phyloP scores from a whole-genome alignment of 2,113 vertebrate species.

The Pachypanchax playfairii region DNA sequence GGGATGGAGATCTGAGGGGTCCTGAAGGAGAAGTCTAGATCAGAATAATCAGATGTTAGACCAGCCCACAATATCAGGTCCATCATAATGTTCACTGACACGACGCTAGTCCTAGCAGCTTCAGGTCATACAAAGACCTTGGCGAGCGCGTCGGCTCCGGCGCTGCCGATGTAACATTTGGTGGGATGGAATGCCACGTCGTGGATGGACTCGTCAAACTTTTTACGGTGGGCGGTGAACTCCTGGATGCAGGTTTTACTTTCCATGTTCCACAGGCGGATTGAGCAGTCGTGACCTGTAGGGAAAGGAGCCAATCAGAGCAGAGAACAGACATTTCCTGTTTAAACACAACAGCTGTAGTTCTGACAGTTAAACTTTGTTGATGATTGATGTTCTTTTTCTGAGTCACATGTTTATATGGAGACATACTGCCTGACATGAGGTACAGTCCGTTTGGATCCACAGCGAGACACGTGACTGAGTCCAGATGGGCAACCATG shows the following conservation, averaged over 20 bases:
- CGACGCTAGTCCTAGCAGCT: no score
- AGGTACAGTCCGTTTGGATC: slow-evolving; percentile 97
- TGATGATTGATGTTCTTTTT: no score
- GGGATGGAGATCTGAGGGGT: background rate
- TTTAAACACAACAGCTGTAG: background rate
- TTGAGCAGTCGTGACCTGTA: slow-evolving; percentile 95
- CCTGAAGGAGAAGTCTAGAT: background rate
- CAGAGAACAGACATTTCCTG: background rate
- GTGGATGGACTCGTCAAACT: slow-evolving; percentile 95
- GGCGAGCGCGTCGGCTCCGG: slow-evolving; percentile 94
- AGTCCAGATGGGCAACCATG: slow-evolving; percentile 97
- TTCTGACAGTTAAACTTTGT: no score
- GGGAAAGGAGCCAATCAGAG: background rate
- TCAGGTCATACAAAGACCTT: slow-evolving; percentile 92
- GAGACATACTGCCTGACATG: slow-evolving; percentile 97
- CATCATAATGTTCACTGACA: no score
- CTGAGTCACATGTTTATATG: background rate
- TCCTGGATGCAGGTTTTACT: slow-evolving; percentile 98
- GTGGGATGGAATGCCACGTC: slow-evolving; percentile 96
- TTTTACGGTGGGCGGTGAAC: slow-evolving; percentile 96
- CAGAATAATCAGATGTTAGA: background rate
- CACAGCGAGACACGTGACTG: slow-evolving; percentile 95
- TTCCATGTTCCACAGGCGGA: slow-evolving; percentile 97
- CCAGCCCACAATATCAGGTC: no score
- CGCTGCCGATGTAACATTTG: slow-evolving; percentile 95